Base-by-base conservation (phyloP, 2,797 vertebrate genomes). In the Cyprinodon diabolis region DNA sequence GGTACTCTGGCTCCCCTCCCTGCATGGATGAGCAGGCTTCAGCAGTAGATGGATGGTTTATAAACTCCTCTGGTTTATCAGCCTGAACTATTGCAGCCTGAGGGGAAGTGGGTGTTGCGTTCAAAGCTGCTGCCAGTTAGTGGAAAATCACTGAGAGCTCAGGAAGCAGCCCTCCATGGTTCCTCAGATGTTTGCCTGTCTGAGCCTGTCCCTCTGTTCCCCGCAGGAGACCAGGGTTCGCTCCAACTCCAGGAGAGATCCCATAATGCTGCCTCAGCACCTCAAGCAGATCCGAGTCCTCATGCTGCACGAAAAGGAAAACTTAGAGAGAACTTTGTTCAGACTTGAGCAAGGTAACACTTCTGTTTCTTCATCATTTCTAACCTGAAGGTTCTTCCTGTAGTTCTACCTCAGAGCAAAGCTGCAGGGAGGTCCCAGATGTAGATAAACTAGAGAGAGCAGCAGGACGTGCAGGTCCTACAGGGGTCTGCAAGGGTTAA, bases 301-400 rank as follows among this genome's bases (percentile, higher is more conserved):
- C 68, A 90, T 96, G 85, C 95, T 99, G 66, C 94, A 94, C 78
- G 95, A 96, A 84, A 97, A 97, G 95, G 97, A 99, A 86, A 96
- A 95, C 71, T 89, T 96, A 68, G 96, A 98, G 74, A 96, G 94
- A 87, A 97, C 96, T 15, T 95, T 99, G 72, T 98, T 98, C 93
- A 94, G 97, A 79, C 95, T 99, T 4, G 96, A 99, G 72, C 97
- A 99, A 95, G 98, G 98, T 98, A 89, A 79, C 0, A 3, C 52
- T 21, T 25, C 19, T 45, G 52, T 57, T 12, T 12, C n/a, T 49
- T 30, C 23, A 25, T 23, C 45, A 47, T 6, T 2, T 21, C 40
- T 14, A 13, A 66, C n/a, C 13, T 17, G 12, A 15, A 11, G n/a
- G 8, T 0, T 11, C 10, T 23, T 25, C n/a, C 9, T n/a, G 15